phyloP scores from a whole-genome alignment of 2,113 vertebrate genomes.

The Hippocampus comes region DNA sequence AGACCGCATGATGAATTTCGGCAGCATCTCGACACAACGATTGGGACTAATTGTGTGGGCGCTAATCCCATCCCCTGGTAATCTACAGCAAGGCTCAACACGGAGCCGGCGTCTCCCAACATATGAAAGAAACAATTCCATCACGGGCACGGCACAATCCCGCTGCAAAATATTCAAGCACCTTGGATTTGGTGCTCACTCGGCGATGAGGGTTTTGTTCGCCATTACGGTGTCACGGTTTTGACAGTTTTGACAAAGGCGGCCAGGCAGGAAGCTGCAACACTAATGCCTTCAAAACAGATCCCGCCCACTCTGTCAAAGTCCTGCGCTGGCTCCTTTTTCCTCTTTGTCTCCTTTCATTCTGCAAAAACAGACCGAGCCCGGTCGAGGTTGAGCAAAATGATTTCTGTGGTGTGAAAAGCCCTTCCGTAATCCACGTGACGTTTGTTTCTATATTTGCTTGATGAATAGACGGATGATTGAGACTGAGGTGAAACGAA shows the following conservation, averaged over 20 bases:
- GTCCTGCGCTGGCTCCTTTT: constrained; percentile 4
- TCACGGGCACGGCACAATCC: constrained; percentile 38
- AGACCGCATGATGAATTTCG: constrained; percentile 2
- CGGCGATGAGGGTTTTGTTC: constrained; percentile 28
- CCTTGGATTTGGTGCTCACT: constrained; percentile 36
- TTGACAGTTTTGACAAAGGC: constrained; percentile 43
- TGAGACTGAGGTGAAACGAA: not conserved
- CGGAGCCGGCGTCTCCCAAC: constrained; percentile 35
- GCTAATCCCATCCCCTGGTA: constrained; percentile 32
- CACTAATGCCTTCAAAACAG: constrained; percentile 33
- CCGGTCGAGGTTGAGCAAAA: not conserved
- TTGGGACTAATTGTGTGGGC: constrained; percentile 22
- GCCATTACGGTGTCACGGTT: constrained; percentile 20
- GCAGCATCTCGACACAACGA: constrained; percentile 17
- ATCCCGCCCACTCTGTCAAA: constrained; percentile 42
- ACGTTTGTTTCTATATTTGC: not conserved
- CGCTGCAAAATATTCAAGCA: constrained; percentile 47
- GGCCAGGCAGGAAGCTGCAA: constrained; percentile 19
- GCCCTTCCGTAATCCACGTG: not conserved
- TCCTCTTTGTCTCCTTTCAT: not conserved
- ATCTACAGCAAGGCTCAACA: constrained; percentile 15
- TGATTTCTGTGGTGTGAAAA: not conserved
- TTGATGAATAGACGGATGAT: not conserved
- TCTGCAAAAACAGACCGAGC: not conserved
- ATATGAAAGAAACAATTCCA: constrained; percentile 46